These are phyloP conservation scores for Orchesella flavescens DNA, from an alignment of 2,888 invertebrate species.

Conservation along the genomic window DNA sequence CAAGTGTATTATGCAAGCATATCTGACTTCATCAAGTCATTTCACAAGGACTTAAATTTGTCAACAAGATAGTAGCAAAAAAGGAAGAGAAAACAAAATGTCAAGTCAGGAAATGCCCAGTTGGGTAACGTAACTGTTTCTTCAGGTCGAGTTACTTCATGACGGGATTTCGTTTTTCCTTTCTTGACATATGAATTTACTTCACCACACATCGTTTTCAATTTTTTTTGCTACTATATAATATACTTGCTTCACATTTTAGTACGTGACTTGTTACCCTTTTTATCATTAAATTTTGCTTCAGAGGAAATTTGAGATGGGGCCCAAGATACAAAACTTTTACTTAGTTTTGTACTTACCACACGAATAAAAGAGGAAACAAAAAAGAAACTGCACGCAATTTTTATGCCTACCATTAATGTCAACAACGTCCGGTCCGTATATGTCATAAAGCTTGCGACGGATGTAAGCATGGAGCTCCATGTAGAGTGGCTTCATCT, in stretches of 20 bases:
- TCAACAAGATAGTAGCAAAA: not conserved
- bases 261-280: no score
- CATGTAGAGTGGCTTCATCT: constrained; percentile 84
- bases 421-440: constrained; percentile 73
- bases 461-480: constrained; percentile 89
- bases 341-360: not conserved
- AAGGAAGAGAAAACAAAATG: not conserved
- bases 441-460: constrained; percentile 79
- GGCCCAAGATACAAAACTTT: no score
- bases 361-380: not conserved
- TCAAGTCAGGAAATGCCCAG: not conserved
- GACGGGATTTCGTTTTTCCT: no score
- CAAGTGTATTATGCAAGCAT: no score
- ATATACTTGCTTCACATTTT: no score
- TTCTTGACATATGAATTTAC: not conserved
- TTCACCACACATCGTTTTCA: not conserved
- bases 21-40: not conserved
- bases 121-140: no score
- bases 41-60: constrained; percentile 7
- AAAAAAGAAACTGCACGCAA: constrained; percentile 7
- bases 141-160: no score
- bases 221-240: not conserved
- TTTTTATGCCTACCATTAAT: constrained; percentile 70
- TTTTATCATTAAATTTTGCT: not conserved
- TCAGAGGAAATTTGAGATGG: not conserved